phyloP scores from a whole-genome alignment of 2,113 vertebrate genomes.

The Daphoenositta chrysoptera region DNA sequence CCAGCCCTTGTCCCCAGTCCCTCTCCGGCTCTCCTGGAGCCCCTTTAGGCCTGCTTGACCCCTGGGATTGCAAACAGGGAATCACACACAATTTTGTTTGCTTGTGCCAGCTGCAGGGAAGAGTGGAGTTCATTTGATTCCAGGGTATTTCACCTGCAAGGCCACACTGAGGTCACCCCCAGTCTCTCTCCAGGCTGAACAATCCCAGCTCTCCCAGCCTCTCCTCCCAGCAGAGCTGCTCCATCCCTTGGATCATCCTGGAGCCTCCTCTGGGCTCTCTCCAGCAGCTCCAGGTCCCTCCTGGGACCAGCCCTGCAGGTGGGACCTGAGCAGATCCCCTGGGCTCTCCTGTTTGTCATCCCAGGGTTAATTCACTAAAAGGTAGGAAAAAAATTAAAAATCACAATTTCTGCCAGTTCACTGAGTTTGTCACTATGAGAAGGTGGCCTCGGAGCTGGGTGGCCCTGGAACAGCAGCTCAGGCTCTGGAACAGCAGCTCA shows the following conservation, averaged over 20 bases:
- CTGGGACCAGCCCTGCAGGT: neutral
- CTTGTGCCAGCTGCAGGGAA: too few species aligned
- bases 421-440: neutral
- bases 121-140: too few species aligned
- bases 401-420: neutral
- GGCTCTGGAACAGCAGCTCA: neutral
- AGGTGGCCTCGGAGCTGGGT: neutral
- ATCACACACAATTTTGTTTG: too few species aligned
- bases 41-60: neutral
- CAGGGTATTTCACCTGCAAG: too few species aligned
- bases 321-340: neutral
- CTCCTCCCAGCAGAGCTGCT: neutral
- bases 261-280: neutral
- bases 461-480: neutral
- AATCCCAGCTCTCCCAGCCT: neutral
- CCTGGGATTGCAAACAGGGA: too few species aligned
- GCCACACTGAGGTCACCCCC: accelerated
- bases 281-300: neutral
- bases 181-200: neutral
- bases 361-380: neutral
- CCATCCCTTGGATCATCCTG: neutral
- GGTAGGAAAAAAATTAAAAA: neutral
- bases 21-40: accelerated
- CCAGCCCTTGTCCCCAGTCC: neutral
- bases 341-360: neutral